Evolutionary conservation across 1,140 invertebrate genomes (phyloP).

Genomic region (Heterodera schachtii): DNA sequence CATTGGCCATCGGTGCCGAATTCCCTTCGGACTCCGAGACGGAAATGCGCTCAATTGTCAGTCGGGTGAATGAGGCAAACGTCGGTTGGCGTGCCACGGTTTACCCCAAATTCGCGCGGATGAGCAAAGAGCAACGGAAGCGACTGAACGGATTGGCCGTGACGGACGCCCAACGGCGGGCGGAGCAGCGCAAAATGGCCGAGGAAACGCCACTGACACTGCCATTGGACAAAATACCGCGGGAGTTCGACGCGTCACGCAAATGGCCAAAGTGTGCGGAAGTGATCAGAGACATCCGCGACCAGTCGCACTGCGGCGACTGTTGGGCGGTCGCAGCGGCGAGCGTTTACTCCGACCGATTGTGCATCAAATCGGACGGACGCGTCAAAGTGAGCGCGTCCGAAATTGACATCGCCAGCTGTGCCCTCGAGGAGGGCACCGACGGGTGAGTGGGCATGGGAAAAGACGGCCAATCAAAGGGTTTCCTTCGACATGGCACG

Average conservation of each 20-base stretch:
- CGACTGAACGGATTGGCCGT: not conserved
- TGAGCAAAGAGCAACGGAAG: not conserved
- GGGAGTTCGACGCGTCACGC: conserved; percentile 23
- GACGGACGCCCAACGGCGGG: not conserved
- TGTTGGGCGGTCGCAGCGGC: conserved; percentile 58
- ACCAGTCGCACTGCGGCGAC: conserved; percentile 52
- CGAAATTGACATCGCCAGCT: conserved; percentile 11
- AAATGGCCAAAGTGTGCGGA: conserved; percentile 27
- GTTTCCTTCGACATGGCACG: not conserved
- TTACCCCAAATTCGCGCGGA: not conserved
- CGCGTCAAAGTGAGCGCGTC: not conserved
- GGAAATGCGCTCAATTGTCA: not conserved
- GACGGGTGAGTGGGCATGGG: conserved; percentile 15
- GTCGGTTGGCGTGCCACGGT: not conserved
- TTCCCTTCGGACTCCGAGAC: not conserved
- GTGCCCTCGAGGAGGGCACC: not conserved
- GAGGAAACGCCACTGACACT: not conserved
- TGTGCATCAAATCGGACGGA: conserved; percentile 74
- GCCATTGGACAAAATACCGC: not conserved
- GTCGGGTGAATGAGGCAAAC: not conserved
- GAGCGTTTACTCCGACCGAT: conserved; percentile 78
- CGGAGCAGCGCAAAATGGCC: not conserved
- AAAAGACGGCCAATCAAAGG: too few relatives aligned
- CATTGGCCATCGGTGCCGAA: not conserved
- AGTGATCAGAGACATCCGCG: conserved; percentile 24